Percentiles rank a stretch among this genome's conserved stretches.
Evolutionary conservation across 2,797 vertebrate genomes (phyloP).

Genomic region (Sebastes aleutianus): DNA sequence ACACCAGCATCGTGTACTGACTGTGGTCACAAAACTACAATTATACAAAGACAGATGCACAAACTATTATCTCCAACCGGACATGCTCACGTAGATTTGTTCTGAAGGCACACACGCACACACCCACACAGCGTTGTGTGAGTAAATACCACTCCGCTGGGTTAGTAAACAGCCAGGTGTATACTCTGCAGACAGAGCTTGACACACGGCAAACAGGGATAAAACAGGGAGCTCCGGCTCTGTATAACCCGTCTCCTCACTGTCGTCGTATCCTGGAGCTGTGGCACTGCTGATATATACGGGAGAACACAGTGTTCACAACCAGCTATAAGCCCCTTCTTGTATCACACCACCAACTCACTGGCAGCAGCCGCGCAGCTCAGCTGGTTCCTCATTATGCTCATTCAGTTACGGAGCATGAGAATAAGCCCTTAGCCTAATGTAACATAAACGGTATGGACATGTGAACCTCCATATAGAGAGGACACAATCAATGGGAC

Average conservation of each 20-base stretch:
- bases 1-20: slow-evolving; percentile 31
- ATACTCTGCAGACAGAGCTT: slow-evolving; percentile 45
- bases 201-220: slow-evolving; percentile 48
- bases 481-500: slow-evolving; percentile 3
- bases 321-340: slow-evolving; percentile 42
- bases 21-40: slow-evolving; percentile 52
- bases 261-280: slow-evolving; percentile 50
- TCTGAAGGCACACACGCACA: slow-evolving; percentile 33
- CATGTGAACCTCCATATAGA: neutral
- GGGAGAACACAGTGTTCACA: slow-evolving; percentile 66
- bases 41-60: slow-evolving; percentile 65
- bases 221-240: slow-evolving; percentile 42
- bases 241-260: slow-evolving; percentile 46
- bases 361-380: slow-evolving; percentile 51
- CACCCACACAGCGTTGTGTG: slow-evolving; percentile 38
- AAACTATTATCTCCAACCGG: slow-evolving; percentile 57
- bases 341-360: slow-evolving; percentile 60
- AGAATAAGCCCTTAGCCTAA: slow-evolving; percentile 29
- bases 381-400: slow-evolving; percentile 39
- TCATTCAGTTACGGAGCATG: slow-evolving; percentile 25
- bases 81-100: slow-evolving; percentile 39
- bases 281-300: slow-evolving; percentile 51
- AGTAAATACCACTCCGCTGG: slow-evolving; percentile 53
- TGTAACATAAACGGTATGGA: neutral
- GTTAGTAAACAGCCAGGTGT: slow-evolving; percentile 69